Conservation (phyloP, 2,797 vertebrate species). For the Stomatorhinus walkeri region DNA sequence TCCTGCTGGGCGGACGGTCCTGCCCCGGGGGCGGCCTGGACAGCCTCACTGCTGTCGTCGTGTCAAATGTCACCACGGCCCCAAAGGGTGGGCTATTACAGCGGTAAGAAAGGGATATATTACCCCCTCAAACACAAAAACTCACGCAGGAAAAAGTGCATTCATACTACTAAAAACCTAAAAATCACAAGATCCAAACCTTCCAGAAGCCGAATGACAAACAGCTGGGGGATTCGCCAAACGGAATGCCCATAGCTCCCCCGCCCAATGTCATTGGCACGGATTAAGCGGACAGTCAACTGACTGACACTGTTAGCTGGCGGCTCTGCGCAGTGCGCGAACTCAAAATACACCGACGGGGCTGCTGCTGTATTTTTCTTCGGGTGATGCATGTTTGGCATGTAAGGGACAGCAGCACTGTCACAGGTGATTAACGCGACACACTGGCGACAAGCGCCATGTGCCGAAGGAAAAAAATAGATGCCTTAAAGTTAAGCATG, state of each 20-base stretch:
- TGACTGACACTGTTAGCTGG: not conserved
- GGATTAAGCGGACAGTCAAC: not conserved
- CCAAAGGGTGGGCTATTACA: conserved; percentile 22
- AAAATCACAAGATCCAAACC: not conserved
- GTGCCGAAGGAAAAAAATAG: not conserved
- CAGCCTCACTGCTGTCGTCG: conserved; percentile 20
- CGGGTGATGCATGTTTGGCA: not conserved
- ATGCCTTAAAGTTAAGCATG: not conserved
- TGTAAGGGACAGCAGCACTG: not conserved
- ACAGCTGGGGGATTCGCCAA: not conserved
- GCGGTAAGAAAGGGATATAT: conserved; percentile 28
- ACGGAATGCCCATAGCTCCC: not conserved
- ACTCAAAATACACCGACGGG: not conserved
- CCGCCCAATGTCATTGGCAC: not conserved
- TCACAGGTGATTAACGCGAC: not conserved
- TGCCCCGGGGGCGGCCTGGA: conserved; percentile 36
- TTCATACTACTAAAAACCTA: not conserved
- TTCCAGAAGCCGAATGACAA: not conserved
- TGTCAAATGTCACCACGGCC: conserved; percentile 29
- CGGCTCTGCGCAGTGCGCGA: not conserved
- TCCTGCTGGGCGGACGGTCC: conserved; percentile 31
- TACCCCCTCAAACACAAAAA: conserved; percentile 22
- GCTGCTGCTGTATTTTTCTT: not conserved
- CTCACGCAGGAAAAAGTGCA: not conserved
- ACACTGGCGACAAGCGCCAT: not conserved